Percentiles rank a stretch among this genome's conserved stretches.
phyloP scores from a whole-genome alignment of 1,140 invertebrate genomes.

The Zophobas atratus region DNA sequence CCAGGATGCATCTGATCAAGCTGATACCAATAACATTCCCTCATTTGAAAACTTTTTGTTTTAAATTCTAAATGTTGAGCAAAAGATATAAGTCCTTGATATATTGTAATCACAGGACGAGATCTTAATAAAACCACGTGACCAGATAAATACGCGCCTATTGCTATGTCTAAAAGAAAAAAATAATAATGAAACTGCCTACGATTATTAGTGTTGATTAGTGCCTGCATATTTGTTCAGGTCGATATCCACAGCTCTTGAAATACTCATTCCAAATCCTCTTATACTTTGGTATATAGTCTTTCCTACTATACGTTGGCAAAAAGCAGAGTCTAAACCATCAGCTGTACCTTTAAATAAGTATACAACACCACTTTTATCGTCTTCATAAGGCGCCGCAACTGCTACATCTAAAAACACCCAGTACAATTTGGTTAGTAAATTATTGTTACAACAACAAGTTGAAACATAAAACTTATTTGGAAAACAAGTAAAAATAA shows the following conservation, averaged over 20 bases:
- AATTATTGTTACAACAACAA: too few relatives aligned
- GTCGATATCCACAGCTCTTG: conserved; percentile 69
- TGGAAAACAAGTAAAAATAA: too few relatives aligned
- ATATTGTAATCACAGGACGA: conserved; percentile 62
- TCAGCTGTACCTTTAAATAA: conserved; percentile 69
- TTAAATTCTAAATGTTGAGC: conserved; percentile 34
- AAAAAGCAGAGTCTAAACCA: conserved; percentile 67
- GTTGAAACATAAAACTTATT: too few relatives aligned
- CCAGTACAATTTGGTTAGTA: too few relatives aligned
- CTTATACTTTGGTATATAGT: conserved; percentile 63
- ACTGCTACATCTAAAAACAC: conserved; percentile 69
- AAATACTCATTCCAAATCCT: conserved; percentile 72
- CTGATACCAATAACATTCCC: conserved; percentile 50
- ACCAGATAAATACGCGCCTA: conserved; percentile 70
- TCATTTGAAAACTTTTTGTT: conserved; percentile 42
- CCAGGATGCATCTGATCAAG: not conserved
- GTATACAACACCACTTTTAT: conserved; percentile 69
- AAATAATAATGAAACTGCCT: not conserved
- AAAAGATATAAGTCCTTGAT: conserved; percentile 25
- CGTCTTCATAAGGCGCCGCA: conserved; percentile 70
- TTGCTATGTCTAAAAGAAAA: conserved; percentile 67
- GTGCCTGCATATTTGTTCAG: conserved; percentile 67
- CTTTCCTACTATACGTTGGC: conserved; percentile 68
- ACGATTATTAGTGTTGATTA: conserved; percentile 32
- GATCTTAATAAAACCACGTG: conserved; percentile 68